Evolutionary conservation across 2,797 vertebrate genomes (phyloP).

Genomic region (Fratercula arctica): DNA sequence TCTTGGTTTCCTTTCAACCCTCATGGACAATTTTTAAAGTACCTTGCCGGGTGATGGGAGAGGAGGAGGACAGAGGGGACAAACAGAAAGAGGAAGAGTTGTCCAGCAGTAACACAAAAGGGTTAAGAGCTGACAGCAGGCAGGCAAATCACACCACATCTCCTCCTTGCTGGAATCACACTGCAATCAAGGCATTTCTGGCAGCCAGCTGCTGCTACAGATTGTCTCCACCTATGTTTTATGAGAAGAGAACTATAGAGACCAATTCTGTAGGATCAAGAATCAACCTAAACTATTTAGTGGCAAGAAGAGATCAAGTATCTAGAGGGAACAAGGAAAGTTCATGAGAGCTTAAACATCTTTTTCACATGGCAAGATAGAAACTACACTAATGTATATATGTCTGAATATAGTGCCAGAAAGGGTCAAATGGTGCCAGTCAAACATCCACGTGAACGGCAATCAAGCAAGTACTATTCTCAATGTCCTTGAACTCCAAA

Average conservation of each 20-base stretch:
- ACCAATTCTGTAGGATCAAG: neutral
- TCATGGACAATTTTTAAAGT: neutral
- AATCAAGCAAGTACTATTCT: neutral
- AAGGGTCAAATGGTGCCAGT: neutral
- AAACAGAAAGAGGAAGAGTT: neutral
- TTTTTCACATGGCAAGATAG: neutral
- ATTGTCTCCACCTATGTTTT: neutral
- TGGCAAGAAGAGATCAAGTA: neutral
- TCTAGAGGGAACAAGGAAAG: neutral
- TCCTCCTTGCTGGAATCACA: neutral
- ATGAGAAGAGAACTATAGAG: neutral
- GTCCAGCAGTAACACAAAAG: neutral
- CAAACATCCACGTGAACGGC: neutral
- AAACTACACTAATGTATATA: neutral
- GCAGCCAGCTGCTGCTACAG: neutral
- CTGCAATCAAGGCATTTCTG: neutral
- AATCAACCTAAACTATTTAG: neutral
- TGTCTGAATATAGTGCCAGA: neutral
- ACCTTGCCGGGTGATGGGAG: neutral
- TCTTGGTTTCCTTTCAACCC: neutral
- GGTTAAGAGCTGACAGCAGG: neutral
- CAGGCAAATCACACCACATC: neutral
- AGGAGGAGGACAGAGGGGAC: neutral
- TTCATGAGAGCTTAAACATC: neutral
- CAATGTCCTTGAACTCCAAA: conserved; percentile 8